These are phyloP conservation scores for Geothlypis trichas DNA, from an alignment of 2,113 vertebrate species.

Conservation along the genomic window DNA sequence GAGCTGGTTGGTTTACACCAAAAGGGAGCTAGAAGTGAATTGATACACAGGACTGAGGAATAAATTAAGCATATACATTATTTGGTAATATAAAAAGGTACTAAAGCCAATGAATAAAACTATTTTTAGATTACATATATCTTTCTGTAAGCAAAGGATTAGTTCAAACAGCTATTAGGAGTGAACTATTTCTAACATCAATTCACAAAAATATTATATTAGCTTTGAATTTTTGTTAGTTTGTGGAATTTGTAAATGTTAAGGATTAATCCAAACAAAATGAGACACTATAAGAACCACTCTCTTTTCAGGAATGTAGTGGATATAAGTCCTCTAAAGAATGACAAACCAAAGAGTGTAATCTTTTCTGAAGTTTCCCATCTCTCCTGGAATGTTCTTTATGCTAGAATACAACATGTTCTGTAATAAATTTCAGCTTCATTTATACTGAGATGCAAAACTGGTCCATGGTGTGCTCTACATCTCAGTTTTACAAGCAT, in stretches of 20 bases:
- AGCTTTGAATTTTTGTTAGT: not conserved
- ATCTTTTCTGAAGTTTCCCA: not conserved
- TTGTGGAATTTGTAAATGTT: not conserved
- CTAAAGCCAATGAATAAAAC: not conserved
- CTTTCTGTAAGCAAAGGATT: not conserved
- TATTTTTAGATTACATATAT: not conserved
- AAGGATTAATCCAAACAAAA: not conserved
- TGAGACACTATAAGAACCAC: not conserved
- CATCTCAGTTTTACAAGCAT: not conserved
- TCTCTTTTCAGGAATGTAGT: not conserved
- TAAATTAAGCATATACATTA: not conserved
- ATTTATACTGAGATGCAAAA: not conserved
- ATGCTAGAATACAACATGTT: not conserved
- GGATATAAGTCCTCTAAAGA: not conserved
- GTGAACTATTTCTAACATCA: not conserved
- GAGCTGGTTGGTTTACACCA: not conserved
- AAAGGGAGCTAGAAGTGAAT: not conserved
- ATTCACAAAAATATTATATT: not conserved
- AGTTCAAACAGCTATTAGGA: not conserved
- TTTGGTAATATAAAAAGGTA: not conserved
- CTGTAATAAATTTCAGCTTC: not conserved
- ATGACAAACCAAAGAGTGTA: not conserved
- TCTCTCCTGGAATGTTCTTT: not conserved
- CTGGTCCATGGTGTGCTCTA: rapidly evolving
- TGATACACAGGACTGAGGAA: not conserved